Conservation (phyloP, 2,113 vertebrate species). For the Bubo bubo region DNA sequence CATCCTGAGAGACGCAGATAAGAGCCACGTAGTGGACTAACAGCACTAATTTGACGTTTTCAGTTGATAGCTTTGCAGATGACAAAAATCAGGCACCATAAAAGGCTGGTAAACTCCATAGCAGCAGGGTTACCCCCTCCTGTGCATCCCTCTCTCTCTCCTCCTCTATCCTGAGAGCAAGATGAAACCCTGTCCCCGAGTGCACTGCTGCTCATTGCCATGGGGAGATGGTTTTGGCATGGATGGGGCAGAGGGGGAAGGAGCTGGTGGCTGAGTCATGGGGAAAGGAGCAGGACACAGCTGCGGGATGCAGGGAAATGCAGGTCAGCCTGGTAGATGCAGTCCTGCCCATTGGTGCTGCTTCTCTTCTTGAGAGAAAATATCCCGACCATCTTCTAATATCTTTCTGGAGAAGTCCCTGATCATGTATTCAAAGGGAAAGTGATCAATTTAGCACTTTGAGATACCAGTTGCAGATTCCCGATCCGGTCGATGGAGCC, state of each 20-base stretch:
- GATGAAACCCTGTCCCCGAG: background rate
- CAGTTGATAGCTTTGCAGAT: constrained; percentile 67
- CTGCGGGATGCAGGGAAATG: background rate
- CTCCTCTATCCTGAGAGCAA: background rate
- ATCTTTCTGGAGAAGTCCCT: background rate
- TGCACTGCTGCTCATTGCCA: background rate
- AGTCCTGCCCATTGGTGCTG: background rate
- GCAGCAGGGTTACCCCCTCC: constrained; percentile 13
- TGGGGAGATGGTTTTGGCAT: background rate
- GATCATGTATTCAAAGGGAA: background rate
- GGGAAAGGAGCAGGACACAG: background rate
- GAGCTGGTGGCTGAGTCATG: background rate
- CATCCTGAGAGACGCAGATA: constrained; percentile 75
- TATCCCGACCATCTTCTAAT: rapidly evolving
- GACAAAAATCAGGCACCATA: constrained; percentile 61
- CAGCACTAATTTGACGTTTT: constrained; percentile 64
- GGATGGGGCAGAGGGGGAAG: background rate
- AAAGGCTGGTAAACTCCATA: constrained; percentile 37
- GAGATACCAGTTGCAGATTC: background rate
- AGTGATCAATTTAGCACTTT: background rate
- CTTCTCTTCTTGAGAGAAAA: background rate
- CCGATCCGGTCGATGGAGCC: background rate
- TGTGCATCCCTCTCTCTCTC: background rate
- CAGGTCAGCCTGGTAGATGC: background rate
- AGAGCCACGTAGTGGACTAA: constrained; percentile 60